Conservation (phyloP, 2,113 vertebrate genomes). For the Romanogobio albipinnatus region DNA sequence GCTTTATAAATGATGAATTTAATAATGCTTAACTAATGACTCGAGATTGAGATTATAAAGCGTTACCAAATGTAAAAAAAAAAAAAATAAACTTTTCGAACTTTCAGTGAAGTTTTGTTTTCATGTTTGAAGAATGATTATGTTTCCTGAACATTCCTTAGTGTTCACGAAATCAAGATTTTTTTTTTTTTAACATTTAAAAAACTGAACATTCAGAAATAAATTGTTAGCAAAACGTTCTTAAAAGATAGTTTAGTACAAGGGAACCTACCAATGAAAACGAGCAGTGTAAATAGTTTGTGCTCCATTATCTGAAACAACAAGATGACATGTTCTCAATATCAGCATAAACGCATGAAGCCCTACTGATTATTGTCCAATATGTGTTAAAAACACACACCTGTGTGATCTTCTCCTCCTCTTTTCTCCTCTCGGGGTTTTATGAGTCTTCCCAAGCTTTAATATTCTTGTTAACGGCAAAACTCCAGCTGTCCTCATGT, state of each 20-base stretch:
- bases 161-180: too few relatives aligned
- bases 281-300: neutral
- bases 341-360: neutral
- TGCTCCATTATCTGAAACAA: conserved; percentile 4
- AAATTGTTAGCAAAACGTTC: too few relatives aligned
- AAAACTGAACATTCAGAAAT: too few relatives aligned
- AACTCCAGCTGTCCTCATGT: neutral
- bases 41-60: too few relatives aligned
- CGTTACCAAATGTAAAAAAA: too few relatives aligned
- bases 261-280: neutral
- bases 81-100: too few relatives aligned
- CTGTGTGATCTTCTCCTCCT: neutral
- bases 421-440: neutral
- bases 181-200: too few relatives aligned
- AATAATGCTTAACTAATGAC: too few relatives aligned
- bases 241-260: neutral
- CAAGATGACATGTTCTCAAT: neutral
- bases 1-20: too few relatives aligned
- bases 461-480: conserved; percentile 19
- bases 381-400: neutral
- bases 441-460: conserved; percentile 5
- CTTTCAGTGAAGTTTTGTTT: too few relatives aligned
- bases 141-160: too few relatives aligned
- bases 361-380: neutral
- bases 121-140: too few relatives aligned